These are phyloP conservation scores for Lamellibrachia satsuma DNA, from an alignment of 2,888 invertebrate species.

Conservation along the genomic window DNA sequence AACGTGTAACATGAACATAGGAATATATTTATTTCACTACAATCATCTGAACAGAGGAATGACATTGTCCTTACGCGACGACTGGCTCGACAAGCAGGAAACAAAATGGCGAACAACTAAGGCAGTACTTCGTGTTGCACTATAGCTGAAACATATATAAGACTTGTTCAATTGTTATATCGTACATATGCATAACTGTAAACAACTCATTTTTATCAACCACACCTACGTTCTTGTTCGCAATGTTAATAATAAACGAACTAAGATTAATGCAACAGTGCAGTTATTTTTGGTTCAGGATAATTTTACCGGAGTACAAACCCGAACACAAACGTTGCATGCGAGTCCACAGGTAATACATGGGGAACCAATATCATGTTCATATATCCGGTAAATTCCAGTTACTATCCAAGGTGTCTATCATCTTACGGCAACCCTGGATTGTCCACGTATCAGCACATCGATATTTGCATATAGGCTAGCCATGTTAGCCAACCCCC, in stretches of 20 bases:
- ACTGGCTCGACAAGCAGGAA: neutral
- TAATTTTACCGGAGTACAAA: neutral
- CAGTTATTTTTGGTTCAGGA: neutral
- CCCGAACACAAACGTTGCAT: too few species aligned
- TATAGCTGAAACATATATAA: neutral
- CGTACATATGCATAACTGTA: neutral
- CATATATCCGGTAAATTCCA: too few species aligned
- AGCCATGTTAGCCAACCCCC: too few species aligned
- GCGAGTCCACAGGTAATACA: too few species aligned
- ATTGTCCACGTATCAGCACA: too few species aligned
- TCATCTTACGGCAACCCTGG: too few species aligned
- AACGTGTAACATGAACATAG: neutral
- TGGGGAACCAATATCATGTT: too few species aligned
- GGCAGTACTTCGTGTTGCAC: neutral
- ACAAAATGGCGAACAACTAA: neutral
- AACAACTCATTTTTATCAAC: too few species aligned
- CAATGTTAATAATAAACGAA: too few species aligned
- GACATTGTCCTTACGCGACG: neutral
- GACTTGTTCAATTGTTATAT: neutral
- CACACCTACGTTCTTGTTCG: too few species aligned
- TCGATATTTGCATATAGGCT: too few species aligned
- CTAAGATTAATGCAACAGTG: neutral
- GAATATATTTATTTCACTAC: neutral
- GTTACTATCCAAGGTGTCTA: too few species aligned
- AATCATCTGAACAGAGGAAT: neutral